A percentile compares a stretch with the other conserved stretches of the same genome.
Conservation (phyloP, 2,888 invertebrate genomes). For the Ophion ellenae region DNA sequence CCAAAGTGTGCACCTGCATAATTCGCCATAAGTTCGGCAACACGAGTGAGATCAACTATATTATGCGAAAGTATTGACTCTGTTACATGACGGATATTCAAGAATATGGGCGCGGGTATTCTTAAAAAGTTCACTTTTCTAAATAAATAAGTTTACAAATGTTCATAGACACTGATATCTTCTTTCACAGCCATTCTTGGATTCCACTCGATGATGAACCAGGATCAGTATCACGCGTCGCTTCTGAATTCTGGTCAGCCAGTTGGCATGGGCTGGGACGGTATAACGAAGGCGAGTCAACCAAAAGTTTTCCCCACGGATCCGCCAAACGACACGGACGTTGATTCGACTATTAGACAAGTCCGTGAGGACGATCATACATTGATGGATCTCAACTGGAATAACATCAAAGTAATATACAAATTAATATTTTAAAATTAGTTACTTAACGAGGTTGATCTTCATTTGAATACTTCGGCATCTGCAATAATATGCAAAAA, state of each 20-base stretch:
- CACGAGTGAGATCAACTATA: too few species aligned
- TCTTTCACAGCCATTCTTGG: slow-evolving; percentile 94
- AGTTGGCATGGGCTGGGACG: slow-evolving; percentile 95
- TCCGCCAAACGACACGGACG: slow-evolving; percentile 98
- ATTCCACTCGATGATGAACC: slow-evolving; percentile 99
- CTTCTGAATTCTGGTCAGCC: slow-evolving; percentile 96
- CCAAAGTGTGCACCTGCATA: too few species aligned
- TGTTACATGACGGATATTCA: too few species aligned
- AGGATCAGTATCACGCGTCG: slow-evolving; percentile 99
- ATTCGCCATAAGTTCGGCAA: too few species aligned
- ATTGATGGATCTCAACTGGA: slow-evolving; percentile 97
- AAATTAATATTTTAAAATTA: neutral
- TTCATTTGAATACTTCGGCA: neutral
- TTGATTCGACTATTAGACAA: slow-evolving; percentile 95
- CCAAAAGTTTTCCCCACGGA: slow-evolving; percentile 96
- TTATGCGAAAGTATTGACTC: too few species aligned
- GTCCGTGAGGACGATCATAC: slow-evolving; percentile 95
- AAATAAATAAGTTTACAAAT: neutral
- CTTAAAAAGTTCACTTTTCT: neutral
- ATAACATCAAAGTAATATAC: slow-evolving; percentile 96
- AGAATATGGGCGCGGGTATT: too few species aligned
- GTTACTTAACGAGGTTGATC: neutral
- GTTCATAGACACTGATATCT: neutral
- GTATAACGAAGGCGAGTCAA: slow-evolving; percentile 96
- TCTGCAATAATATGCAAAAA: neutral